Evolutionary conservation across 2,888 invertebrate genomes (phyloP), one percentile per base, ranked within the genome.

Genomic region (Eristalis pertinax): DNA sequence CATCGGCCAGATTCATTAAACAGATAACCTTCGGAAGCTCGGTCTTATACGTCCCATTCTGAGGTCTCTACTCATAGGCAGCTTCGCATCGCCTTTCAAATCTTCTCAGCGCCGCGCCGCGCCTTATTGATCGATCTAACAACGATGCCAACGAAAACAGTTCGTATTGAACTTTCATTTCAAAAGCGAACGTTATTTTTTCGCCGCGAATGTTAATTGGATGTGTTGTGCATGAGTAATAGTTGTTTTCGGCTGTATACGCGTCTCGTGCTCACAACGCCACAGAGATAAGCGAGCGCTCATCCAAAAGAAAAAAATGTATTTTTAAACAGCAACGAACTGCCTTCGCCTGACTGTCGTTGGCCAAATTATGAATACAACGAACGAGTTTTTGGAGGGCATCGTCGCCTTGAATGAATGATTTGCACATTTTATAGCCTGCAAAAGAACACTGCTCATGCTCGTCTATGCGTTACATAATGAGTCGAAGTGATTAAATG

Each of bases 351-450:
- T 19, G 19, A 0, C 8, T 50, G 50, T 19, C 50, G 19, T 5
- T 50, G 50, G 19, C 5, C 0, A 50, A n/a, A 19, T 50, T 8
- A 19, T 50, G 50, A 50, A 50, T 50, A 50, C 50, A 19, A 1
- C 2, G 32, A 68, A 68, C 56, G 29, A 19, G 68, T 68, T 68
- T n/a, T 56, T 29, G 19, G 15, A 32, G 41, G 68, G 32, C 50
- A 50, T 15, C 19, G 43, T 26, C 67, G 43, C 38, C 4, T 11
- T 8, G 4, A 22, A 41, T 13, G 38, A 38, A 38, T 38, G 38
- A 38, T 38, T n/a, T 50, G 50, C 50, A 19, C 19, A 50, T 19
- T 50, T 50, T 19, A n/a, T 50, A 19, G n/a, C 50, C 4, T 50
- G 50, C 50, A 19, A 19, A 19, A 19, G 19, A 41, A 43, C 3